Conservation (phyloP, 2,113 vertebrate genomes). For the Chrysochloris asiatica region DNA sequence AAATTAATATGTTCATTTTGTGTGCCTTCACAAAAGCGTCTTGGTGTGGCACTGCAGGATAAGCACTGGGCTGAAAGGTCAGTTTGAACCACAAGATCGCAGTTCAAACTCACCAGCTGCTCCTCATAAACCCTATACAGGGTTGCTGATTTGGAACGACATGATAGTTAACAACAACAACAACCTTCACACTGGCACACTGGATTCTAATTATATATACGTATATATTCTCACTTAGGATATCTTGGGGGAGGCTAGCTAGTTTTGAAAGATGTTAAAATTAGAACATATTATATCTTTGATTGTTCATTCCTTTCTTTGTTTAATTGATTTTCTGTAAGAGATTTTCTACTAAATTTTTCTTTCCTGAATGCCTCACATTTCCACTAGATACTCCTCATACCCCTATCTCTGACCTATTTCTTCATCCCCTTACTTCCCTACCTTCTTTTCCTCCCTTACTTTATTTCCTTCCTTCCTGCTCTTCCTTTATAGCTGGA, state of each 20-base stretch:
- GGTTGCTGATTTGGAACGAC: no score
- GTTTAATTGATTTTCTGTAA: background rate
- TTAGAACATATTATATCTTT: background rate
- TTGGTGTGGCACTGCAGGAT: no score
- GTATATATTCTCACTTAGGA: background rate
- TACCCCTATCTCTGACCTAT: background rate
- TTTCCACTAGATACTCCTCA: background rate
- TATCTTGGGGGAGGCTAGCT: background rate
- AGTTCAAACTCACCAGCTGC: no score
- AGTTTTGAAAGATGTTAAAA: background rate
- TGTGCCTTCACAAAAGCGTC: no score
- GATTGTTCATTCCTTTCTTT: background rate
- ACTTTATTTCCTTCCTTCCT: background rate
- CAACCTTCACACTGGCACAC: background rate
- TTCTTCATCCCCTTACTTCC: background rate
- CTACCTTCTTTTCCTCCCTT: background rate
- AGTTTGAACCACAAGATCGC: no score
- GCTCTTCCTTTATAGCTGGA: background rate
- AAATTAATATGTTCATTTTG: slow-evolving; percentile 27
- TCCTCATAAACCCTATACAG: no score
- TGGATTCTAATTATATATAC: background rate
- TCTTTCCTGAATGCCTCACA: background rate
- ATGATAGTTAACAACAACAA: no score
- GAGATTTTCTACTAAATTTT: background rate
- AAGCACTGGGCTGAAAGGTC: no score